A percentile compares a stretch with the other conserved stretches of the same genome.
Conservation (phyloP, 2,797 vertebrate genomes). For the Meriones psammophilus region DNA sequence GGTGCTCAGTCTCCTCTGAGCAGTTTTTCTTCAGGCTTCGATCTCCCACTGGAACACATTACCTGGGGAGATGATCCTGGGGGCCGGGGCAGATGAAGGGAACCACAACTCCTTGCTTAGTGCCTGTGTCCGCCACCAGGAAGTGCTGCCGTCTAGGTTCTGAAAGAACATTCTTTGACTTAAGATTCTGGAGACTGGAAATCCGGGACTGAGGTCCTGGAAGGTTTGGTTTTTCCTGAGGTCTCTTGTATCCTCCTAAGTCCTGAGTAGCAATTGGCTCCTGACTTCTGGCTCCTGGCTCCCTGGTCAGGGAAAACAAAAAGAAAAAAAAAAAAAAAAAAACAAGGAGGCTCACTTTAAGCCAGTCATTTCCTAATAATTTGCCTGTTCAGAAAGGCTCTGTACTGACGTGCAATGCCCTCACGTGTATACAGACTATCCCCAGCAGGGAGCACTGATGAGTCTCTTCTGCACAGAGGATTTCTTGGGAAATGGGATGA, state of each 20-base stretch:
- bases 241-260: not conserved
- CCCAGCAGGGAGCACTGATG: not conserved
- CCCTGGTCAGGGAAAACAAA: not conserved
- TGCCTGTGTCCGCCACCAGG: not conserved
- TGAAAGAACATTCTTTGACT: not conserved
- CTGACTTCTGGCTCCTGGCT: not conserved
- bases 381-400: not conserved
- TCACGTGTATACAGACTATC: not conserved
- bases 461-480: not conserved
- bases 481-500: not conserved
- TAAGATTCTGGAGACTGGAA: not conserved
- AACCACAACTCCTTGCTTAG: not conserved
- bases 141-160: not conserved
- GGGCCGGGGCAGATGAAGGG: not conserved
- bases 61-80: not conserved
- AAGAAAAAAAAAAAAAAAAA: not conserved
- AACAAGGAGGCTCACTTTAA: fast-evolving
- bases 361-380: too few species aligned
- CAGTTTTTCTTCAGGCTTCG: not conserved
- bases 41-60: not conserved
- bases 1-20: not conserved
- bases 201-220: not conserved
- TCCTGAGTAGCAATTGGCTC: not conserved
- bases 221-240: not conserved
- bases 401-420: fast-evolving